phyloP scores from a whole-genome alignment of 64 coral and sea anemone species.

The Trachythela sp. region DNA sequence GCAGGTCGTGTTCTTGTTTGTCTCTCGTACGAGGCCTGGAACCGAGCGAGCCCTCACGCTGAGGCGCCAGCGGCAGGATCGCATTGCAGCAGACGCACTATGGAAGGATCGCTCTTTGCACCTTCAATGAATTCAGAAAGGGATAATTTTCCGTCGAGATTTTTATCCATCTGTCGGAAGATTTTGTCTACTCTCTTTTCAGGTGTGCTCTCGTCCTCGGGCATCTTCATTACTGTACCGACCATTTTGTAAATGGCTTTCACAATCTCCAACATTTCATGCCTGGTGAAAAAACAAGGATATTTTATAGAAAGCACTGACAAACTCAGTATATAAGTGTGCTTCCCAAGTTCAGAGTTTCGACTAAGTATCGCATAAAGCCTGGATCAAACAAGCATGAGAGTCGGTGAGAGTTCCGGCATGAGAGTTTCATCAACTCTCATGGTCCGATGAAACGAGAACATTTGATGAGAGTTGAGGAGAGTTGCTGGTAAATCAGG shows the following conservation, averaged over 20 bases:
- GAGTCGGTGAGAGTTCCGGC: too few species aligned
- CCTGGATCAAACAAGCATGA: too few species aligned
- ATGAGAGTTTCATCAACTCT: too few species aligned
- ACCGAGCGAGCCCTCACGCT: neutral
- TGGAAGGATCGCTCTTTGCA: constrained; percentile 12
- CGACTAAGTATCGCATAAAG: too few species aligned
- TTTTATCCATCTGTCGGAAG: constrained; percentile 13
- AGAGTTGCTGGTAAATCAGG: too few species aligned
- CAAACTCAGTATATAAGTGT: too few species aligned
- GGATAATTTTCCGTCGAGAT: neutral
- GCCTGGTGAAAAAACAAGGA: neutral
- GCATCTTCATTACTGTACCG: constrained; percentile 8
- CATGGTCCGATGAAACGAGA: too few species aligned
- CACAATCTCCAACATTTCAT: constrained; percentile 8
- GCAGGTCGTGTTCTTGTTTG: neutral
- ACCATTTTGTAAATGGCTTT: constrained; percentile 25
- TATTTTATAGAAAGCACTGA: too few species aligned
- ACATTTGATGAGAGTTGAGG: too few species aligned
- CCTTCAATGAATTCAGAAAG: constrained; percentile 19
- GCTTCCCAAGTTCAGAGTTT: too few species aligned
- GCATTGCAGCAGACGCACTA: constrained; percentile 12
- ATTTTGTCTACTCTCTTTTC: constrained; percentile 17
- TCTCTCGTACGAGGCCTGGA: neutral
- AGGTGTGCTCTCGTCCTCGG: constrained; percentile 3
- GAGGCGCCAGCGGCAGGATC: neutral